A percentile compares a stretch with the other conserved stretches of the same genome.
These are phyloP conservation scores for Eubasilissa splendida DNA, from an alignment of 2,888 invertebrate species.

Conservation along the genomic window DNA sequence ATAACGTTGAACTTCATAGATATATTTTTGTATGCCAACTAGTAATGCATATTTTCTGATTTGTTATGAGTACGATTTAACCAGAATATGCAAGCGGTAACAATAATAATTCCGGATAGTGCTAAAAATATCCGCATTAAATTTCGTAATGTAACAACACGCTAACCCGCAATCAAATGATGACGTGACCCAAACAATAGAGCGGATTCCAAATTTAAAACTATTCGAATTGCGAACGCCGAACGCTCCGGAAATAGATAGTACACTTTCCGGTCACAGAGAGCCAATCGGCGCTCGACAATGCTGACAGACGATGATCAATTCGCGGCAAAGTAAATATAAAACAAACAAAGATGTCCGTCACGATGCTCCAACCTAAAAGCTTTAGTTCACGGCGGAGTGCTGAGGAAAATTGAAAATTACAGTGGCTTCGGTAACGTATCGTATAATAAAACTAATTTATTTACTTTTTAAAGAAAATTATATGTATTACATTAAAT, in stretches of 20 bases:
- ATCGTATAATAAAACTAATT: too few relatives aligned
- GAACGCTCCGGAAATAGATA: slow-evolving; percentile 9
- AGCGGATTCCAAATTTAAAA: slow-evolving; percentile 11
- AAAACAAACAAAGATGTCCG: slow-evolving; percentile 38
- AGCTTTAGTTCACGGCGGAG: slow-evolving; percentile 21
- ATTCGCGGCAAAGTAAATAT: slow-evolving; percentile 5
- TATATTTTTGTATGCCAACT: too few relatives aligned
- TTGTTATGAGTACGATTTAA: too few relatives aligned
- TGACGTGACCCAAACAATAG: not conserved
- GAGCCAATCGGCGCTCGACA: slow-evolving; percentile 16
- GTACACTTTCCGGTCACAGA: slow-evolving; percentile 33
- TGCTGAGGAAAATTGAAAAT: not conserved
- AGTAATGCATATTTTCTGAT: too few relatives aligned
- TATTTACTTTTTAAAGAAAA: too few relatives aligned
- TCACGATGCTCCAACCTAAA: slow-evolving; percentile 27
- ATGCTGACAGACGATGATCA: slow-evolving; percentile 29
- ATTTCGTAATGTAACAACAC: not conserved
- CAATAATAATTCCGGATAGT: too few relatives aligned
- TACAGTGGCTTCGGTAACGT: not conserved
- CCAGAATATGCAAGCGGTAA: too few relatives aligned
- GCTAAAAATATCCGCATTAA: not conserved
- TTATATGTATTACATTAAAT: too few relatives aligned
- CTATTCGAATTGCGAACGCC: not conserved
- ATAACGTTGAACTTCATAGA: too few relatives aligned
- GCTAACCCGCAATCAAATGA: slow-evolving; percentile 4